Conservation (phyloP, 2,113 vertebrate species). For the Brachirus orientalis region DNA sequence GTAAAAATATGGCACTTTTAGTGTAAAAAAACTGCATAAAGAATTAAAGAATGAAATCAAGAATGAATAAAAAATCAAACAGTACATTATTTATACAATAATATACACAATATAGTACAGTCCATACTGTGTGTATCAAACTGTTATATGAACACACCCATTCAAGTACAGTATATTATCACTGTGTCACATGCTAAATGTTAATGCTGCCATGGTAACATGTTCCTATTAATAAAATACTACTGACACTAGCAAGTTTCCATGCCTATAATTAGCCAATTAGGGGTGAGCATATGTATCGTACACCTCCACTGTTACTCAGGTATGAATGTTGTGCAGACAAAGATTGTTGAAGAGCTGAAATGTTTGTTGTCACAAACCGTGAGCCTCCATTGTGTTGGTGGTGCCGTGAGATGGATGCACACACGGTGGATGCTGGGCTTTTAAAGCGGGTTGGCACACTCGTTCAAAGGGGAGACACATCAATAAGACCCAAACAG, state of each 20-base stretch:
- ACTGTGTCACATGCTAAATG: not conserved
- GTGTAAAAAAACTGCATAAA: no score
- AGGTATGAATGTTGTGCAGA: not conserved
- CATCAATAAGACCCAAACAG: constrained; percentile 31
- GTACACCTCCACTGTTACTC: not conserved
- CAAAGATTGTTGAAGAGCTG: no score
- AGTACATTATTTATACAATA: no score
- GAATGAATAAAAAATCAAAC: no score
- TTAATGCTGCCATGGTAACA: not conserved
- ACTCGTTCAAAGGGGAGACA: constrained; percentile 13
- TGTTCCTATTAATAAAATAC: not conserved
- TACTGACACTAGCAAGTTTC: constrained; percentile 15
- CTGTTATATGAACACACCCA: no score
- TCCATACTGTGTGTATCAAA: no score
- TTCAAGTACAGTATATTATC: constrained; percentile 13
- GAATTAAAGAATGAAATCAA: no score
- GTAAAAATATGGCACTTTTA: no score
- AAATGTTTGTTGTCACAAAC: not conserved
- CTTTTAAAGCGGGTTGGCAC: not conserved
- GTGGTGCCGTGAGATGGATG: not conserved
- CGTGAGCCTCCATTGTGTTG: not conserved
- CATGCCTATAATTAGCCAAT: constrained; percentile 18
- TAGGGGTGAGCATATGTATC: constrained; percentile 10
- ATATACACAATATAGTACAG: no score
- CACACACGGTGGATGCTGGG: not conserved